Evolutionary conservation across 2,113 vertebrate genomes (phyloP).

Genomic region (Todiramphus chloris): DNA sequence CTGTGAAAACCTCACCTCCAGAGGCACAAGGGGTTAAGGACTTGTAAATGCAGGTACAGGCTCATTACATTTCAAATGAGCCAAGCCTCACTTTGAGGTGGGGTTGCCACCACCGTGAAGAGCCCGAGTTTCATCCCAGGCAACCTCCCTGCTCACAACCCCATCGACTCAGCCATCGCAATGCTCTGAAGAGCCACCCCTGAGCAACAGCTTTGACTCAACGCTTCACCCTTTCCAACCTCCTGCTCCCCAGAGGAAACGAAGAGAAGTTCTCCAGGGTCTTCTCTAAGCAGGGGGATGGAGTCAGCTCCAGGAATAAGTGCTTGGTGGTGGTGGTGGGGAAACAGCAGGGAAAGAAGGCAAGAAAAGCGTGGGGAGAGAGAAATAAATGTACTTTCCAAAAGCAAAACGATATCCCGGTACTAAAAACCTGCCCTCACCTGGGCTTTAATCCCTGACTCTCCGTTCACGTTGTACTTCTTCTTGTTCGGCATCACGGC

Average conservation of each 20-base stretch:
- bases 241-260: accelerated
- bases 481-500: constrained; percentile 74
- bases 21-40: not conserved
- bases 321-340: accelerated
- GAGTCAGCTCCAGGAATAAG: not conserved
- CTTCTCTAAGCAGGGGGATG: accelerated
- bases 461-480: constrained; percentile 76
- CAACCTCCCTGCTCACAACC: accelerated
- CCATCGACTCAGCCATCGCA: accelerated
- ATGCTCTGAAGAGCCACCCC: not conserved
- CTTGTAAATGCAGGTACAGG: not conserved
- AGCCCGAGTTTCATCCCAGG: not conserved
- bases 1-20: not conserved
- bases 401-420: accelerated
- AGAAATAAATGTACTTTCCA: not conserved
- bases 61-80: not conserved
- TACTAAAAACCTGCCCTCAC: constrained; percentile 65
- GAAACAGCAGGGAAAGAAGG: not conserved
- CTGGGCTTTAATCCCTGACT: constrained; percentile 71
- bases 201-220: accelerated
- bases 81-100: accelerated
- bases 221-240: accelerated
- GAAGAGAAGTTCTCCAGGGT: accelerated
- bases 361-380: accelerated
- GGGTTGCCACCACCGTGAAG: accelerated